Conservation (phyloP, 2,113 vertebrate genomes). For the Hippocampus abdominalis region DNA sequence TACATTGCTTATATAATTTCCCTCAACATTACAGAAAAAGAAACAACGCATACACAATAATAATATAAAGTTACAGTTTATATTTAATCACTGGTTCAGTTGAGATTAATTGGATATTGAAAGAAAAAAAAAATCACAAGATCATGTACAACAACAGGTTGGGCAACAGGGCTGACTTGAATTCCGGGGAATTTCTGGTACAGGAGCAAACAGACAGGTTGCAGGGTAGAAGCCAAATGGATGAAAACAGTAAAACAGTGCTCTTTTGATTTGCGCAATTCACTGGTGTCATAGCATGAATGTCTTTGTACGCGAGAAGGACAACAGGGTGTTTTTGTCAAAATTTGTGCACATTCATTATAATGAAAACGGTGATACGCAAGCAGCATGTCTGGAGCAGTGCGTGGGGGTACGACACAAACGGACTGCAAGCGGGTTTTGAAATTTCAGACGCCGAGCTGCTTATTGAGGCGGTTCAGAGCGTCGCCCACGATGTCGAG, state of each 20-base stretch:
- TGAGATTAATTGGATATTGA: constrained; percentile 31
- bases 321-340: constrained; percentile 24
- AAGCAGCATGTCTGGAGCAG: constrained; percentile 35
- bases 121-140: constrained; percentile 23
- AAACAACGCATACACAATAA: constrained; percentile 38
- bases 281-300: constrained; percentile 20
- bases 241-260: constrained; percentile 23
- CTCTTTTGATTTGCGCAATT: constrained; percentile 48
- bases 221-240: constrained; percentile 16
- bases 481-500: constrained; percentile 89
- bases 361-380: constrained; percentile 40
- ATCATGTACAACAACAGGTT: constrained; percentile 42
- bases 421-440: neutral
- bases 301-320: constrained; percentile 14
- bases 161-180: constrained; percentile 20
- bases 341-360: constrained; percentile 46
- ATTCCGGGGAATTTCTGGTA: constrained; percentile 26
- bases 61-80: constrained; percentile 44
- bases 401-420: constrained; percentile 23
- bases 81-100: constrained; percentile 39
- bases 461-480: constrained; percentile 84
- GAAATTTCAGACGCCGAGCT: constrained; percentile 74
- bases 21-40: constrained; percentile 39
- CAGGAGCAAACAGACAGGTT: constrained; percentile 26
- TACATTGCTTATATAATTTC: constrained; percentile 40